phyloP scores from a whole-genome alignment of 2,797 vertebrate genomes.

The Octomys mimax region DNA sequence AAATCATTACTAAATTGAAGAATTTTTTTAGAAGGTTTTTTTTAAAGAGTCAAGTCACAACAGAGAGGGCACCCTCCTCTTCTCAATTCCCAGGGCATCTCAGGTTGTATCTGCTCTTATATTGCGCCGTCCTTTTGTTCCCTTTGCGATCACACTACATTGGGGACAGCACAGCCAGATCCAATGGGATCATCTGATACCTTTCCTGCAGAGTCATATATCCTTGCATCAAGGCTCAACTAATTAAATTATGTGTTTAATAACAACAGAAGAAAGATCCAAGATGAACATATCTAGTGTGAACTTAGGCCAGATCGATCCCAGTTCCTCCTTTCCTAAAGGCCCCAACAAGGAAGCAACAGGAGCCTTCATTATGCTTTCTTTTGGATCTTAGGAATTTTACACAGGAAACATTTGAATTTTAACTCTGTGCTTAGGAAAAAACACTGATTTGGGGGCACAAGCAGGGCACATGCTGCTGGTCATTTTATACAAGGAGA shows the following conservation, averaged over 20 bases:
- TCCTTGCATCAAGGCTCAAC: background rate
- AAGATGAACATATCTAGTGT: background rate
- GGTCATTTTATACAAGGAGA: background rate
- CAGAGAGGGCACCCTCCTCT: constrained; percentile 47
- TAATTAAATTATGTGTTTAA: constrained; percentile 33
- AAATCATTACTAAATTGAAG: constrained; percentile 79
- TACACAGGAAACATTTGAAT: background rate
- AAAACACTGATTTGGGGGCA: constrained; percentile 33
- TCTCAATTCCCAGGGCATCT: constrained; percentile 38
- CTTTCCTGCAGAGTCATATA: background rate
- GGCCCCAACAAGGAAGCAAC: background rate
- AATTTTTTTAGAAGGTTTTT: constrained; percentile 77
- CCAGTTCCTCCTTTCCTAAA: background rate
- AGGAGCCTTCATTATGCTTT: background rate
- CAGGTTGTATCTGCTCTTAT: constrained; percentile 27
- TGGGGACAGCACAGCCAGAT: background rate
- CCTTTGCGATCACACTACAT: background rate
- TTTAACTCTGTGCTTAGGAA: background rate
- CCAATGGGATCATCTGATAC: background rate
- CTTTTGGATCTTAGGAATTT: background rate
- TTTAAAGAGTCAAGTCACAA: constrained; percentile 70
- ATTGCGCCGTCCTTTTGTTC: background rate
- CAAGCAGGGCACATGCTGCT: background rate
- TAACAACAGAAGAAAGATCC: background rate
- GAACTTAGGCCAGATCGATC: background rate